A percentile compares a stretch with the other conserved stretches of the same genome.
These are phyloP conservation scores for Indicator indicator DNA, from an alignment of 2,113 vertebrate species.

Conservation along the genomic window DNA sequence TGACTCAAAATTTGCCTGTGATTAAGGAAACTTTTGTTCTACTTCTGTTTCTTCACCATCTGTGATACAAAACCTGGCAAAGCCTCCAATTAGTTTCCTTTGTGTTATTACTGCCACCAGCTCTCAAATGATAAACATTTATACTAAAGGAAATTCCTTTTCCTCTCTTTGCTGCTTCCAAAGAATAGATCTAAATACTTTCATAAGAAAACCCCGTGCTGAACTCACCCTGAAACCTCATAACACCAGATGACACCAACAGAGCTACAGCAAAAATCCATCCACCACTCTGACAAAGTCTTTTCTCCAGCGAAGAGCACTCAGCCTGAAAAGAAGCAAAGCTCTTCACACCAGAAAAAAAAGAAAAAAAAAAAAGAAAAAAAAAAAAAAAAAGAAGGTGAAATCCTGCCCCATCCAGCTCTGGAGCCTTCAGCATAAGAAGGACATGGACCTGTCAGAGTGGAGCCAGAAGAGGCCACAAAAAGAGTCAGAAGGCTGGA, in stretches of 20 bases:
- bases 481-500: too few species aligned
- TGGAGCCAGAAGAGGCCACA: too few species aligned
- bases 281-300: neutral
- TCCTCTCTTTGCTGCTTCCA: neutral
- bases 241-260: neutral
- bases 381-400: neutral
- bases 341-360: neutral
- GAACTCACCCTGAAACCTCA: neutral
- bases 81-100: constrained; percentile 38
- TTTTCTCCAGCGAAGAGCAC: neutral
- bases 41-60: constrained; percentile 59
- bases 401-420: neutral
- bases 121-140: constrained; percentile 29
- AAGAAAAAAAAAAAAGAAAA: neutral
- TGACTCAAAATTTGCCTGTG: constrained; percentile 32
- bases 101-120: constrained; percentile 56
- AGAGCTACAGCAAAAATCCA: neutral
- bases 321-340: neutral
- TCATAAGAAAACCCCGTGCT: neutral
- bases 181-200: neutral
- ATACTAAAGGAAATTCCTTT: constrained; percentile 43
- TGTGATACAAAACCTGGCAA: constrained; percentile 56
- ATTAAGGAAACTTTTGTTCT: constrained; percentile 67
- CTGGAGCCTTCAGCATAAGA: too few species aligned
- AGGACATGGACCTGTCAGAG: too few species aligned